Conservation (phyloP, 2,888 invertebrate species). For the Dichetophora obliterata region DNA sequence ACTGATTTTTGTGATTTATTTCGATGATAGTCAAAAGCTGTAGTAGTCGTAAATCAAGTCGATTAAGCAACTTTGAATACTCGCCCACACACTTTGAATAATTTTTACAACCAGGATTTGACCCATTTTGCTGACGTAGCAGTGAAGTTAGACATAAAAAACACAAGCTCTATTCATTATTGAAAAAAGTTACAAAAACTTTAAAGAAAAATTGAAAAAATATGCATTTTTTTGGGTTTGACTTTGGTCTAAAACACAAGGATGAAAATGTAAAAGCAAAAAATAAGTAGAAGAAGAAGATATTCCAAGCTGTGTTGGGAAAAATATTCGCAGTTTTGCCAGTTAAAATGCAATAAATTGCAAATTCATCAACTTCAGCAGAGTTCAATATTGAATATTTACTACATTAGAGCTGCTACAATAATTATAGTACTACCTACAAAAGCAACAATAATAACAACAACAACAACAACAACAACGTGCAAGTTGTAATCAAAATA, state of each 20-base stretch:
- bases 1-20: slow-evolving; percentile 43
- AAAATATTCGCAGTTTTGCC: not conserved
- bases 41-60: slow-evolving; percentile 43
- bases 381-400: not conserved
- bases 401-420: slow-evolving; percentile 7
- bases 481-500: slow-evolving; percentile 37
- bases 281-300: no score
- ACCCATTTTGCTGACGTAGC: not conserved
- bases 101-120: not conserved
- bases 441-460: not conserved
- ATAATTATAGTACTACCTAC: not conserved
- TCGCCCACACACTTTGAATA: not conserved
- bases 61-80: not conserved
- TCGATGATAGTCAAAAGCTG: slow-evolving; percentile 42
- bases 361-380: slow-evolving; percentile 39
- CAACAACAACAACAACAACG: slow-evolving; percentile 3
- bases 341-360: slow-evolving; percentile 37
- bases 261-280: not conserved
- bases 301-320: no score
- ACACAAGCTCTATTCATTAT: not conserved
- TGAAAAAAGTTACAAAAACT: not conserved
- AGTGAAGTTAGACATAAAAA: not conserved
- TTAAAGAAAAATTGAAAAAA: not conserved
- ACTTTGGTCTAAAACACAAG: not conserved
- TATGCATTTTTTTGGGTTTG: no score